Evolutionary conservation across 2,888 invertebrate species (phyloP).

Genomic region (Sesia apiformis): DNA sequence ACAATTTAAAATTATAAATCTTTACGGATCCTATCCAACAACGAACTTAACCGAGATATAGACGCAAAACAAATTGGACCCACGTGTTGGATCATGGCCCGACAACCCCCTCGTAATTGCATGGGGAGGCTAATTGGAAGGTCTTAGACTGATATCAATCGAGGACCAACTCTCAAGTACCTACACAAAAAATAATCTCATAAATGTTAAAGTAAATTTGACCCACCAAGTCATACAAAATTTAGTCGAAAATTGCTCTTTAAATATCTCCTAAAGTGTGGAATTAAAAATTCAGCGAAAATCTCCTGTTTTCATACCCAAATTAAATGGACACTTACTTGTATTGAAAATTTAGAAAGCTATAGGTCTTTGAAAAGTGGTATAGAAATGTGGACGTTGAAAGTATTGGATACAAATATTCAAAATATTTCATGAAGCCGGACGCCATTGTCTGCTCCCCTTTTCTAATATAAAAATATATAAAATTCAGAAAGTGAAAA

Average conservation of each 20-base stretch:
- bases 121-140: no score
- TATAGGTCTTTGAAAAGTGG: constrained; percentile 24
- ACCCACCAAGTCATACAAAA: constrained; percentile 17
- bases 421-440: constrained; percentile 61
- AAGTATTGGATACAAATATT: constrained; percentile 56
- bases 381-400: constrained; percentile 9
- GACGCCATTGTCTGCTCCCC: constrained; percentile 39
- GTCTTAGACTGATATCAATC: no score
- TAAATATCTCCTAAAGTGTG: constrained; percentile 40
- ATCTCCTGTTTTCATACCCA: constrained; percentile 14
- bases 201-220: no score
- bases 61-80: no score
- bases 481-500: constrained; percentile 4
- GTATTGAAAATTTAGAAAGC: neutral
- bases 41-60: no score
- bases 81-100: no score
- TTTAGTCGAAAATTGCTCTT: constrained; percentile 38
- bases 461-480: constrained; percentile 27
- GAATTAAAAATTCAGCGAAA: constrained; percentile 43
- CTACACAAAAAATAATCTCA: no score
- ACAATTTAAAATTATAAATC: no score
- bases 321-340: constrained; percentile 13
- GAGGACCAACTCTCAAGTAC: no score
- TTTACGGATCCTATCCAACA: no score
- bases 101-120: no score